These are phyloP conservation scores for Phrixothrix hirtus DNA, from an alignment of 2,888 invertebrate species.

Conservation along the genomic window DNA sequence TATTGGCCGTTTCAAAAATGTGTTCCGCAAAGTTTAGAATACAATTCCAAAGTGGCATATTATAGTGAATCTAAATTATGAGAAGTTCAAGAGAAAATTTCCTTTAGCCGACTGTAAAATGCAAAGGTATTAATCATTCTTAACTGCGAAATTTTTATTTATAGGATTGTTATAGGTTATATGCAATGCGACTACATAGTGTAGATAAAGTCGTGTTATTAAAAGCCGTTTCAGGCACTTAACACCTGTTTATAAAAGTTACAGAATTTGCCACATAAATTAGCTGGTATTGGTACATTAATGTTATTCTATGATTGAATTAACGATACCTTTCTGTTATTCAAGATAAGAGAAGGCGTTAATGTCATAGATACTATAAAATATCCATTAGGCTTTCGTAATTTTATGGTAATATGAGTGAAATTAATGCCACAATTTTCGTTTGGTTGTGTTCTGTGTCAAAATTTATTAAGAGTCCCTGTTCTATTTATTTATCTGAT, in stretches of 20 bases:
- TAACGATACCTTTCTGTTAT: constrained; percentile 16
- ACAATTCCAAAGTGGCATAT: no score
- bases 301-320: constrained; percentile 16
- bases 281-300: constrained; percentile 9
- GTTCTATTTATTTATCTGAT: neutral
- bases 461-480: neutral
- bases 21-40: neutral
- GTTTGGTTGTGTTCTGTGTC: constrained; percentile 1
- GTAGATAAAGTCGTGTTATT: constrained; percentile 11
- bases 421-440: constrained; percentile 12
- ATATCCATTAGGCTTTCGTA: constrained; percentile 30
- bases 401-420: constrained; percentile 23
- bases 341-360: constrained; percentile 17
- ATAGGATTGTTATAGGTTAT: no score
- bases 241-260: constrained; percentile 17
- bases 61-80: no score
- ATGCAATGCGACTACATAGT: constrained; percentile 1
- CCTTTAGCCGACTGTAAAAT: neutral
- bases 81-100: neutral
- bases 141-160: no score
- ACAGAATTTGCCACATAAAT: constrained; percentile 13
- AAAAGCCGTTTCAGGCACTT: constrained; percentile 15
- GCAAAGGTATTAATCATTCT: no score
- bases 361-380: constrained; percentile 24
- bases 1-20: neutral